phyloP scores from a whole-genome alignment of 2,113 vertebrate species.

The Phyllostomus discolor region DNA sequence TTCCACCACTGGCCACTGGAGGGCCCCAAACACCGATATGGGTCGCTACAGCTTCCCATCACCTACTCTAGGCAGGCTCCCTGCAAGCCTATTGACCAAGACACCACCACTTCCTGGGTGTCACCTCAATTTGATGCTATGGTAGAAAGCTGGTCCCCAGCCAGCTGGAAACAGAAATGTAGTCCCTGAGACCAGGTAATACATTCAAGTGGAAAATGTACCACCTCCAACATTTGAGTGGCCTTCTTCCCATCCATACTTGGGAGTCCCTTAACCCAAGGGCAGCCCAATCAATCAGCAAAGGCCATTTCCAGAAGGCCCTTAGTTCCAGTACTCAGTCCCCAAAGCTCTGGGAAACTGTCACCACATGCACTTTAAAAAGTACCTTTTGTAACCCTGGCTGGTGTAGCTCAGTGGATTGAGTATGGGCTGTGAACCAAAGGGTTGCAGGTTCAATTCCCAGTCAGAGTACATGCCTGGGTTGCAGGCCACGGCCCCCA shows the following conservation, averaged over 20 bases:
- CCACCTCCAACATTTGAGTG: slow-evolving; percentile 80
- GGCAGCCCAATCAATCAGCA: neutral
- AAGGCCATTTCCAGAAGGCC: neutral
- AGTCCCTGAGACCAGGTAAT: neutral
- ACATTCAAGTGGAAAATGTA: slow-evolving; percentile 67
- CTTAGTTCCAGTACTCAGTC: neutral
- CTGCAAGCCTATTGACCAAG: slow-evolving; percentile 72
- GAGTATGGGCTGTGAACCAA: no score
- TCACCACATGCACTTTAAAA: neutral
- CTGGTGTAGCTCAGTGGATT: no score
- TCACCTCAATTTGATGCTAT: slow-evolving; percentile 85
- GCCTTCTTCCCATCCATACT: neutral
- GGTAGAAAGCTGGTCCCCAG: slow-evolving; percentile 29
- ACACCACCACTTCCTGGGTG: slow-evolving; percentile 77
- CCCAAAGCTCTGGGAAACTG: slow-evolving; percentile 8
- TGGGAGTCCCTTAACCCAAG: neutral
- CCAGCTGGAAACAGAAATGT: slow-evolving; percentile 54
- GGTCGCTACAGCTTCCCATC: slow-evolving; percentile 62
- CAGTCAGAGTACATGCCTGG: no score
- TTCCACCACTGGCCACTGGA: slow-evolving; percentile 84
- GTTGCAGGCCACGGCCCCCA: no score
- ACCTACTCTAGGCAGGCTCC: slow-evolving; percentile 81
- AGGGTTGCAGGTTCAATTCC: no score
- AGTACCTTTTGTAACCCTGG: neutral
- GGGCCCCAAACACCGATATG: slow-evolving; percentile 78